Evolutionary conservation across 2,797 vertebrate genomes (phyloP).

Genomic region (Leptodactylus fallax): DNA sequence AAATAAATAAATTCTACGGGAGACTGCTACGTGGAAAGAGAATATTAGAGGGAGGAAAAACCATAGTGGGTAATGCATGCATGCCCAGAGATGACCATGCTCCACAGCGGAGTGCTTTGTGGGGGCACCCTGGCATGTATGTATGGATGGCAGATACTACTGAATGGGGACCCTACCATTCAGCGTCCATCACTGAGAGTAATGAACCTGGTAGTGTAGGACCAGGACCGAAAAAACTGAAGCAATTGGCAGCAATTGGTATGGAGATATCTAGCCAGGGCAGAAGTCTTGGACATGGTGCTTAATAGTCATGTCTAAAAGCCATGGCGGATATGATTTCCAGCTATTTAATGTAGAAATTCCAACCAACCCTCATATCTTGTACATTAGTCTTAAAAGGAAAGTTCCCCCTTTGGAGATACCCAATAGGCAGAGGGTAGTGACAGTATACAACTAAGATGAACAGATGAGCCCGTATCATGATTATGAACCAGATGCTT

Average conservation of each 20-base stretch:
- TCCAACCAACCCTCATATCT: neutral
- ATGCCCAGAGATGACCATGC: neutral
- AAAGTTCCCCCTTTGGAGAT: neutral
- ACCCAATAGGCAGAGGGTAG: neutral
- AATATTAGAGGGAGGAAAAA: neutral
- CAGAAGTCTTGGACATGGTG: no score
- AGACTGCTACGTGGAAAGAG: neutral
- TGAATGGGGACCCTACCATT: conserved; percentile 55
- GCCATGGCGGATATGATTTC: neutral
- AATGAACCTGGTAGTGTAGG: conserved; percentile 55
- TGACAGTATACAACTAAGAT: neutral
- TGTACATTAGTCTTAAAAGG: neutral
- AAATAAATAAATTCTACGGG: neutral
- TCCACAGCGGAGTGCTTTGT: neutral
- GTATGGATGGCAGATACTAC: neutral
- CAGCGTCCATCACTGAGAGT: conserved; percentile 64
- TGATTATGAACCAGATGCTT: neutral
- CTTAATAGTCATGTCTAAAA: neutral
- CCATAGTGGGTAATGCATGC: neutral
- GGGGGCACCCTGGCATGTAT: conserved; percentile 17
- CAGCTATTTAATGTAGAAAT: neutral
- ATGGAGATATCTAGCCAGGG: neutral
- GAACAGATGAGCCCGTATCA: neutral
- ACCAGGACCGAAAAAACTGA: neutral
- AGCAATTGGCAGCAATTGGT: neutral